Percentiles rank a stretch among this genome's conserved stretches.
Conservation (phyloP, 2,113 vertebrate genomes). For the Melanotaenia duboulayi region DNA sequence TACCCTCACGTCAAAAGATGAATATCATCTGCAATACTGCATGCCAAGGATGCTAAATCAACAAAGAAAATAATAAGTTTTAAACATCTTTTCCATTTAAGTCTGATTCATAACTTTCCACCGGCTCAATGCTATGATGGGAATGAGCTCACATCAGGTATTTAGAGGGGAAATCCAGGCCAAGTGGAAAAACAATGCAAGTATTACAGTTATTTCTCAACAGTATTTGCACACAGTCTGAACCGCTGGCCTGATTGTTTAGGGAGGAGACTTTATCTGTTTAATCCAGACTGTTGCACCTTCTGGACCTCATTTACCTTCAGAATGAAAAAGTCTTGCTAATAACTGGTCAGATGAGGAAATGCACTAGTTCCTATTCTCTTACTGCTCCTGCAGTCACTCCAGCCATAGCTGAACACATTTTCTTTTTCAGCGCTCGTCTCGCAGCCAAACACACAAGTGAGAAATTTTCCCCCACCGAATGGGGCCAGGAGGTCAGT, state of each 20-base stretch:
- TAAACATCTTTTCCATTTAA: background rate
- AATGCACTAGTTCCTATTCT: background rate
- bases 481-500: slow-evolving; percentile 43
- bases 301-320: background rate
- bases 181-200: slow-evolving; percentile 17
- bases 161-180: slow-evolving; percentile 8
- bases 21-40: no score
- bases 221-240: background rate
- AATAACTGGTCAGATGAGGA: background rate
- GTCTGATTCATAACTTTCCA: background rate
- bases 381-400: slow-evolving; percentile 22
- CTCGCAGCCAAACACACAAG: slow-evolving; percentile 37
- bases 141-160: no score
- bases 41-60: no score
- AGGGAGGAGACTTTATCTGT: slow-evolving; percentile 11
- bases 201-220: slow-evolving; percentile 13
- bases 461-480: slow-evolving; percentile 60
- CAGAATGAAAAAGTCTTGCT: background rate
- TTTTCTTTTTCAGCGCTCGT: slow-evolving; percentile 42
- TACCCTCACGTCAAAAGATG: no score
- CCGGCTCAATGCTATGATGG: background rate
- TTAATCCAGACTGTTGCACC: slow-evolving; percentile 1
- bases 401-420: slow-evolving; percentile 35
- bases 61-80: no score
- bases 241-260: slow-evolving; percentile 16